Evolutionary conservation across 2,888 invertebrate species (phyloP).

Genomic region (Trissolcus japonicus): DNA sequence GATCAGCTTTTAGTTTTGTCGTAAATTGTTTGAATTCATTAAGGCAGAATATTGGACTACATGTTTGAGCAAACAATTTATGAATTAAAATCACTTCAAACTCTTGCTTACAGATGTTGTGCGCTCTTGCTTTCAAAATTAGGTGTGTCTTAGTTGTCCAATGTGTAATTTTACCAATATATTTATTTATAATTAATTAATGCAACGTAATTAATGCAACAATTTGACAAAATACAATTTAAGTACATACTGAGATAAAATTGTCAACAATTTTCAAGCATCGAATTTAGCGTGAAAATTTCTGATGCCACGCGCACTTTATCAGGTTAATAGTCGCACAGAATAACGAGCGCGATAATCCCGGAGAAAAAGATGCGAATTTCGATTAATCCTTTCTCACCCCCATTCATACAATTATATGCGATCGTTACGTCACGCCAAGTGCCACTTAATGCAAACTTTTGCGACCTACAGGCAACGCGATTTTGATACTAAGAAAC

Average conservation of each 20-base stretch:
- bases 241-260: too few relatives aligned
- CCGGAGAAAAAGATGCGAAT: slow-evolving; percentile 19
- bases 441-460: slow-evolving; percentile 23
- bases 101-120: slow-evolving; percentile 30
- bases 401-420: slow-evolving; percentile 22
- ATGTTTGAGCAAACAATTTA: slow-evolving; percentile 46
- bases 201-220: not conserved
- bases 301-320: slow-evolving; percentile 11
- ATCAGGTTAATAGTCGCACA: slow-evolving; percentile 27
- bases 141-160: not conserved
- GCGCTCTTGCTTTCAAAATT: slow-evolving; percentile 1
- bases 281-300: not conserved
- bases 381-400: slow-evolving; percentile 24
- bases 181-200: too few relatives aligned
- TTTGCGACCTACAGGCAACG: slow-evolving; percentile 29
- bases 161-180: not conserved
- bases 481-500: slow-evolving; percentile 32
- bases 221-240: not conserved
- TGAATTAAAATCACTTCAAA: slow-evolving; percentile 40
- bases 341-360: slow-evolving; percentile 37
- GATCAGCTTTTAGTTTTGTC: slow-evolving; percentile 43
- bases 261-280: too few relatives aligned
- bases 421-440: slow-evolving; percentile 26
- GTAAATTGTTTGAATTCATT: slow-evolving; percentile 50
- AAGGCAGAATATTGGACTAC: slow-evolving; percentile 35